A percentile compares a stretch with the other conserved stretches of the same genome.
Evolutionary conservation across 2,797 vertebrate genomes (phyloP).

Genomic region (Clarias platycephalus): DNA sequence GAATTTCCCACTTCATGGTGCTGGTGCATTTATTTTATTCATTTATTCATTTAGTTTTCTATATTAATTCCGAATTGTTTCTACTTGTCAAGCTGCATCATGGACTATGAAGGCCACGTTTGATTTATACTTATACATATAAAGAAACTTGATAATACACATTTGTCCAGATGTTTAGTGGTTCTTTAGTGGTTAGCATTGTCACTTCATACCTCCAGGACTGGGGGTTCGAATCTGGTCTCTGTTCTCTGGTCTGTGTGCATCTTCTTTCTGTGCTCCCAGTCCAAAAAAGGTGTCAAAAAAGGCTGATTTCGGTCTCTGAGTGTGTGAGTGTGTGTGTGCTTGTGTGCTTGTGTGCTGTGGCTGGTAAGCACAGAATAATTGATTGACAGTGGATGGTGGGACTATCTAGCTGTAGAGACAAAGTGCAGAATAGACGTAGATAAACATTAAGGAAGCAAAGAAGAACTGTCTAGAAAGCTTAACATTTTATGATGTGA

Average conservation of each 20-base stretch:
- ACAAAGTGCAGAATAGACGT: not conserved
- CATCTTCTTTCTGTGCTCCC: too few species aligned
- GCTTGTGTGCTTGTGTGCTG: too few species aligned
- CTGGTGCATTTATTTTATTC: not conserved
- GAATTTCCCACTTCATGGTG: not conserved
- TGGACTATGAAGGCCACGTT: not conserved
- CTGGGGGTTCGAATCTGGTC: too few species aligned
- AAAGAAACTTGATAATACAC: not conserved
- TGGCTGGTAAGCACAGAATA: too few species aligned
- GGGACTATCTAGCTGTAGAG: not conserved
- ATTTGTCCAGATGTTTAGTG: too few species aligned
- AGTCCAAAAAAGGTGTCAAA: too few species aligned
- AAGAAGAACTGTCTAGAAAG: not conserved
- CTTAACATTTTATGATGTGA: not conserved
- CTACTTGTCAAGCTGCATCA: not conserved
- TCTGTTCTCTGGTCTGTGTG: too few species aligned
- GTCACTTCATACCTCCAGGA: too few species aligned
- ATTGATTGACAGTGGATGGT: too few species aligned
- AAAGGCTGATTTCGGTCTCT: too few species aligned
- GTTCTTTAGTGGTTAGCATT: too few species aligned
- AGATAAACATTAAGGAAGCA: not conserved
- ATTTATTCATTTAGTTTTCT: not conserved
- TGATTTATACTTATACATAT: not conserved
- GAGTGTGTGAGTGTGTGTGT: too few species aligned
- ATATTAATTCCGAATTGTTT: not conserved